phyloP scores from a whole-genome alignment of 2,113 vertebrate species.

The Himantopus leucocephalus region DNA sequence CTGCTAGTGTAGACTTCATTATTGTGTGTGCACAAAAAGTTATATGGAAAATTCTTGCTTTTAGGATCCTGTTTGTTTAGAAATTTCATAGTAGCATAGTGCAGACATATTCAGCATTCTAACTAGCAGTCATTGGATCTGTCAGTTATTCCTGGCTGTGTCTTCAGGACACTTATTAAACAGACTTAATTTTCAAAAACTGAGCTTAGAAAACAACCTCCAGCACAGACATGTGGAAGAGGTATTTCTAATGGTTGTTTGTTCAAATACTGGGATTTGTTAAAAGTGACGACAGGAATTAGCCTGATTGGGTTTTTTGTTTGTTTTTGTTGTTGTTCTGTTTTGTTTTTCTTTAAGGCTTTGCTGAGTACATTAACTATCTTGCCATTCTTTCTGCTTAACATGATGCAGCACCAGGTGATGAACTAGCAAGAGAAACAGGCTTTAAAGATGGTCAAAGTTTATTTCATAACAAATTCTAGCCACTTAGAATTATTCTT shows the following conservation, averaged over 20 bases:
- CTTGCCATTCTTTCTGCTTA: background rate
- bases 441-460: background rate
- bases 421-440: background rate
- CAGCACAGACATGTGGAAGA: background rate
- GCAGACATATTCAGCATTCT: background rate
- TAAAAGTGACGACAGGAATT: background rate
- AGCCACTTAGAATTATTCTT: background rate
- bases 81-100: background rate
- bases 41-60: background rate
- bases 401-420: background rate
- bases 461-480: background rate
- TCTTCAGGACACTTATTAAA: background rate
- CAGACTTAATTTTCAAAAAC: background rate
- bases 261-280: background rate
- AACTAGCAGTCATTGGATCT: background rate
- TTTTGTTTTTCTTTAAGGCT: background rate
- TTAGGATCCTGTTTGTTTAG: background rate
- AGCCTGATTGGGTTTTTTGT: background rate
- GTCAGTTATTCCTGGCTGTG: background rate
- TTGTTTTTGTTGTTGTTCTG: background rate
- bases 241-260: background rate
- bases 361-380: background rate
- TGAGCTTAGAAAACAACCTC: background rate
- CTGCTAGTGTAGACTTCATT: background rate
- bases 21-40: background rate